These are phyloP conservation scores for Musca domestica DNA, from an alignment of 1,140 invertebrate species.

Conservation along the genomic window DNA sequence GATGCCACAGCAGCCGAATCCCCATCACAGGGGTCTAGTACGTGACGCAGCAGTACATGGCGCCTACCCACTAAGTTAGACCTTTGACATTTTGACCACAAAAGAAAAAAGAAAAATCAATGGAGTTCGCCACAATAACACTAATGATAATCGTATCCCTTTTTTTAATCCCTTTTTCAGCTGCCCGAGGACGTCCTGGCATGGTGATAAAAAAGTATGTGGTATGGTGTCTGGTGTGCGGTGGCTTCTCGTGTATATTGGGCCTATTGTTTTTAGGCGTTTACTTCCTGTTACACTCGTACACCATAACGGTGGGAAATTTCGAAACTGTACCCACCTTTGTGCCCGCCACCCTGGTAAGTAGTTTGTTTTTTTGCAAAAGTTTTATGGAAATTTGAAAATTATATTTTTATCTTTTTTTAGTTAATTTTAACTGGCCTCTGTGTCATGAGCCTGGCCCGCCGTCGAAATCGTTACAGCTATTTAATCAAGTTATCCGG, in stretches of 20 bases:
- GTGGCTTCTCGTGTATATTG: conserved; percentile 68
- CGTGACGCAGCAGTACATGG: conserved; percentile 2
- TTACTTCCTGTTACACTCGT: conserved; percentile 72
- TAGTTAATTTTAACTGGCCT: conserved; percentile 81
- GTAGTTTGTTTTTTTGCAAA: conserved; percentile 25
- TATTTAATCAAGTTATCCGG: conserved; percentile 86
- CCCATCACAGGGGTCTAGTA: conserved; percentile 20
- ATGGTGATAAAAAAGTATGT: conserved; percentile 67
- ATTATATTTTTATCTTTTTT: conserved; percentile 37
- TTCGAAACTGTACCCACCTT: conserved; percentile 84
- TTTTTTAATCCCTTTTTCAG: conserved; percentile 6
- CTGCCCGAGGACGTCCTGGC: conserved; percentile 42
- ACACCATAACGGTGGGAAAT: conserved; percentile 75
- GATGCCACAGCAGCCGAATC: conserved; percentile 48
- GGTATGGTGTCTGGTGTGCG: conserved; percentile 72
- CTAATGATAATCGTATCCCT: background rate
- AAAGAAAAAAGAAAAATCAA: no score
- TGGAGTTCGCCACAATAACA: background rate
- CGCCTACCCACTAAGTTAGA: background rate
- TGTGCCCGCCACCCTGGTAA: conserved; percentile 76
- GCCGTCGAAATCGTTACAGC: conserved; percentile 79
- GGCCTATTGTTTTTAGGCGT: conserved; percentile 73
- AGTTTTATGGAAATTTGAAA: background rate
- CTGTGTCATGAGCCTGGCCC: conserved; percentile 79
- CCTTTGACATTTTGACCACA: background rate